Percentiles rank a stretch among this genome's conserved stretches.
Conservation (phyloP, 2,888 invertebrate genomes). For the Oasisia sp. region DNA sequence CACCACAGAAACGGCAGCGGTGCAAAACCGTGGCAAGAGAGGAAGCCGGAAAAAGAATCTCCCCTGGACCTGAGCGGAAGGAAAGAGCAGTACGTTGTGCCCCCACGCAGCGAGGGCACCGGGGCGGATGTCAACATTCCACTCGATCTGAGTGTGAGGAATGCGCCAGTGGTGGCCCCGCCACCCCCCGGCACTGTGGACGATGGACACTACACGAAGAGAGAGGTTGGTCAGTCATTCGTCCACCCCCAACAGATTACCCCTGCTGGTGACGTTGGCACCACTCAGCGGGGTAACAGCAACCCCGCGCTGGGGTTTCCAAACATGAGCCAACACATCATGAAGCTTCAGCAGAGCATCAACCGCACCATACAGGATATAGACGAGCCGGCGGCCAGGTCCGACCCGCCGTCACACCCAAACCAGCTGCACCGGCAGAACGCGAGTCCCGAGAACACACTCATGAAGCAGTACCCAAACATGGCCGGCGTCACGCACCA, state of each 20-base stretch:
- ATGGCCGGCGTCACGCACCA: neutral
- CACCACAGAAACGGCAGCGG: neutral
- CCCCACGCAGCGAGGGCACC: neutral
- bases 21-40: neutral
- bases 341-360: neutral
- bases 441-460: neutral
- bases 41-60: neutral
- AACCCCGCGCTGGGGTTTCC: neutral
- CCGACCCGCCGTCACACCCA: neutral
- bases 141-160: neutral
- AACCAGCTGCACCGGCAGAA: neutral
- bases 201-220: neutral
- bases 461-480: slow-evolving; percentile 3
- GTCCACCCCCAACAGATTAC: neutral
- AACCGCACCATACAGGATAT: neutral
- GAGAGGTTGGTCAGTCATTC: neutral
- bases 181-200: neutral
- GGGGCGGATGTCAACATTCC: neutral
- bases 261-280: slow-evolving; percentile 12
- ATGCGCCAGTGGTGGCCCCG: neutral
- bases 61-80: neutral
- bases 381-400: neutral
- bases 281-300: neutral
- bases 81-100: neutral
- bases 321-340: neutral